Evolutionary conservation across 2,113 vertebrate genomes (phyloP), one percentile per base, ranked within the genome.

Genomic region (Phyllostomus discolor): DNA sequence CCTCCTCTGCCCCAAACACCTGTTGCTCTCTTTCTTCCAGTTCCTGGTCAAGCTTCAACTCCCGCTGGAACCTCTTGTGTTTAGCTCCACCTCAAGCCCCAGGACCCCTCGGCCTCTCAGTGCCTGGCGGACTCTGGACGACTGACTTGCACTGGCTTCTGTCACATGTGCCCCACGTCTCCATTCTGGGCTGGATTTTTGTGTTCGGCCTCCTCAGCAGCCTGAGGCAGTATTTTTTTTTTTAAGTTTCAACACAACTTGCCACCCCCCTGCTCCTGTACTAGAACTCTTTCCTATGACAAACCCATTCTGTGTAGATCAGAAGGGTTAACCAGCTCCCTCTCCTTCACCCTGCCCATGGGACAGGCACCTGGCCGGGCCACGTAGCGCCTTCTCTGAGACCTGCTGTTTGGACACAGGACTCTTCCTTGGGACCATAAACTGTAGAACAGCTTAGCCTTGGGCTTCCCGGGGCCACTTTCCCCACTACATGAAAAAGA

Each of bases 91-190:
- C 62, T 50, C 66, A n/a, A 22, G 24, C 15, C 24, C 57, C 22
- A 33, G 50, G 52, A 35, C 26, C n/a, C 50, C 50, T 62, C 16
- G 16, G 69, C 35, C 7, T 20, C 35, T 43, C n/a, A 15, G 33
- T 20, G 12, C 35, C 43, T 43, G 43, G 43, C 6, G 43, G 43
- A 1, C 54, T 69, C 78, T 1, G 4, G 92, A 46, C 67, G 35
- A 14, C 8, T 10, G 52, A 57, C 84, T 35, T 43, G 64, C 1
- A 0, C 75, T 64, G 10, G 38, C 33, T 41, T 46, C 90, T 70
- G 14, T 1, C 3, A 0, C 33, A 1, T 0, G 0, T 2, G 38
- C 16, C 24, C 59, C 35, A 0, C 2, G 1, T 48, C 28, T 20
- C 1, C 0, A 0, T 33, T 26, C 75, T 7, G 24, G 24, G 46